Evolutionary conservation across 2,797 vertebrate species (phyloP).

Genomic region (Schizopygopsis malacanthus): DNA sequence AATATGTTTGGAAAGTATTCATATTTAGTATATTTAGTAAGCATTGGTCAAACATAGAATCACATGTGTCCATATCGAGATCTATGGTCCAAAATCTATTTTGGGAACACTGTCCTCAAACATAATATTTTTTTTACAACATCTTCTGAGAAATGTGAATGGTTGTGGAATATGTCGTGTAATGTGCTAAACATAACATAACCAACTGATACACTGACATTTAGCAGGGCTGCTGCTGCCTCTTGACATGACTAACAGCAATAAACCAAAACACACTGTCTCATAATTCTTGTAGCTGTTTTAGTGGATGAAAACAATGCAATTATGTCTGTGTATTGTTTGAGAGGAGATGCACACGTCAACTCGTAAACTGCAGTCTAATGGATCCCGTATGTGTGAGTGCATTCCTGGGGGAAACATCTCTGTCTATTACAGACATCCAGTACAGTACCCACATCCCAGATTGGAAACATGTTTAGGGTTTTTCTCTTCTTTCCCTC

Average conservation of each 20-base stretch:
- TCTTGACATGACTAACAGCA: slow-evolving; percentile 32
- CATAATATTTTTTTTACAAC: neutral
- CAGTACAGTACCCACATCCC: slow-evolving; percentile 65
- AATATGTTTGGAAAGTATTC: neutral
- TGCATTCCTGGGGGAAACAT: slow-evolving; percentile 72
- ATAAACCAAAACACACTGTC: slow-evolving; percentile 28
- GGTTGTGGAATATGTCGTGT: neutral
- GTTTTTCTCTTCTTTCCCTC: slow-evolving; percentile 47
- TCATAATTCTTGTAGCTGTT: slow-evolving; percentile 24
- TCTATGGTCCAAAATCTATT: neutral
- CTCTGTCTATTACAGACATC: slow-evolving; percentile 67
- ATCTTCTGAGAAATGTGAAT: slow-evolving; percentile 5
- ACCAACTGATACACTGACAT: neutral
- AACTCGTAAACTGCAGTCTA: slow-evolving; percentile 74
- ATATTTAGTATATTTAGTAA: neutral
- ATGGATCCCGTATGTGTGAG: slow-evolving; percentile 74
- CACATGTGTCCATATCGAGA: neutral
- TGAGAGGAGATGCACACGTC: slow-evolving; percentile 61
- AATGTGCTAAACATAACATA: slow-evolving; percentile 2
- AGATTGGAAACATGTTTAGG: slow-evolving; percentile 76
- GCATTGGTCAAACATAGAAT: neutral
- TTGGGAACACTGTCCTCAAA: neutral
- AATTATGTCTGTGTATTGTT: slow-evolving; percentile 15
- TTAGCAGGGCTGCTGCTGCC: slow-evolving; percentile 30
- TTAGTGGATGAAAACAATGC: slow-evolving; percentile 20